phyloP scores from a whole-genome alignment of 1,140 invertebrate genomes.

The Phymorhynchus buccinoides region DNA sequence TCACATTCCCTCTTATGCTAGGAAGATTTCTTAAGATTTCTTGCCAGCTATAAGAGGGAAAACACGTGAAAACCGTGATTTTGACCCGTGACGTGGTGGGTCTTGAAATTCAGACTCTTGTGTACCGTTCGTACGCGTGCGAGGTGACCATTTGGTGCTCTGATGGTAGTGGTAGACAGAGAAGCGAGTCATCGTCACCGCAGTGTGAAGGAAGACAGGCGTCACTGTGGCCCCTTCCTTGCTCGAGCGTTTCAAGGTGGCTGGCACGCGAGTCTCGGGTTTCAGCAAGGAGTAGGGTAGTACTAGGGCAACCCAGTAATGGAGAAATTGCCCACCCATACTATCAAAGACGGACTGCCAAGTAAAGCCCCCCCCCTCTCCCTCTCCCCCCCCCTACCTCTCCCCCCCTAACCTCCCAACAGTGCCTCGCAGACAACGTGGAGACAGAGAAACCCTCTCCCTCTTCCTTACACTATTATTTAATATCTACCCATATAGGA shows the following conservation, averaged over 20 bases:
- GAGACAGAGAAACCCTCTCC: slow-evolving; percentile 25
- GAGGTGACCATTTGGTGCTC: neutral
- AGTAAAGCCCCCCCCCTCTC: no score
- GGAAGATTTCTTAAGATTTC: no score
- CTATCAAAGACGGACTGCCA: slow-evolving; percentile 46
- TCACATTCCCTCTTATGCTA: no score
- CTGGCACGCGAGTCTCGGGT: slow-evolving; percentile 28
- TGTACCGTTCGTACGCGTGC: neutral
- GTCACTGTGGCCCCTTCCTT: slow-evolving; percentile 17
- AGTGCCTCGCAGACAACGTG: slow-evolving; percentile 36
- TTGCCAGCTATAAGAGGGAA: no score
- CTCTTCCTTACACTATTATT: neutral
- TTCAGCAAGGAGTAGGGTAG: no score
- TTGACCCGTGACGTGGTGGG: no score
- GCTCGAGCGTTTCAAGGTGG: neutral
- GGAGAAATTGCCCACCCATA: slow-evolving; percentile 45
- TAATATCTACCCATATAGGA: no score
- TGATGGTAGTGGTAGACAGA: no score
- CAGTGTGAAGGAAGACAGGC: neutral
- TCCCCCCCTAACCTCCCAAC: neutral
- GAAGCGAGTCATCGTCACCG: no score
- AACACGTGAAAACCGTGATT: no score
- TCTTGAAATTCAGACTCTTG: no score
- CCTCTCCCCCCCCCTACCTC: no score
- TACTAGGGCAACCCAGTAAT: slow-evolving; percentile 36